Percentiles rank a stretch among this genome's conserved stretches.
Evolutionary conservation across 1,140 invertebrate species (phyloP).

Genomic region (Probaryconus sp.): DNA sequence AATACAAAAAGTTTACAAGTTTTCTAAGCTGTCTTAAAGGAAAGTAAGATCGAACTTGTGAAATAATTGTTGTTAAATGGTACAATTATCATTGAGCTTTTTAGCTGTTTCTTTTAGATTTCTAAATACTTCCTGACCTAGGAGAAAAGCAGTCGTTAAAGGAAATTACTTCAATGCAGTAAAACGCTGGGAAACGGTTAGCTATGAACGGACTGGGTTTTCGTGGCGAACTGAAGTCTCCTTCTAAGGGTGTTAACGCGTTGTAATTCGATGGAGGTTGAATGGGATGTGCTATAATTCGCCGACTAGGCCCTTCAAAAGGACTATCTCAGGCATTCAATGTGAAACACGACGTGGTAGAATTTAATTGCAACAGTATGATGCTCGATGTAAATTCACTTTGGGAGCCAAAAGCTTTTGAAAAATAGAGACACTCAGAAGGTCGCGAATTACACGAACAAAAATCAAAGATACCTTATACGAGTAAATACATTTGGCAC

Average conservation of each 20-base stretch:
- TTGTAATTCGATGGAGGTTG: slow-evolving; percentile 52
- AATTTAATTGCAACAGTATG: slow-evolving; percentile 50
- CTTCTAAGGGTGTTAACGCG: slow-evolving; percentile 55
- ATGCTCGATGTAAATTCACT: slow-evolving; percentile 35
- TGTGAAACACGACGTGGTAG: slow-evolving; percentile 38
- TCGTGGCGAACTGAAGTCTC: slow-evolving; percentile 49
- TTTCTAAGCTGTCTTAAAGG: background rate
- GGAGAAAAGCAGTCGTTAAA: slow-evolving; percentile 57
- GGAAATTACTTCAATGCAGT: slow-evolving; percentile 49
- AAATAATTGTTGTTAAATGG: slow-evolving; percentile 57
- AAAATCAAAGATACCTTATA: slow-evolving; percentile 46
- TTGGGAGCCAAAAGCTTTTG: slow-evolving; percentile 1
- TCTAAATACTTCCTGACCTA: slow-evolving; percentile 60
- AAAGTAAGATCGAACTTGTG: slow-evolving; percentile 27
- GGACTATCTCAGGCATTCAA: slow-evolving; percentile 32
- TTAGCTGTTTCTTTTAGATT: slow-evolving; percentile 58
- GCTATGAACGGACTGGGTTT: slow-evolving; percentile 49
- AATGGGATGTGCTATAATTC: slow-evolving; percentile 50
- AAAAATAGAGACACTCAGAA: slow-evolving; percentile 22
- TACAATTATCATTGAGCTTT: slow-evolving; percentile 48
- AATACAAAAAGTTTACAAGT: no score
- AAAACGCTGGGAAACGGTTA: slow-evolving; percentile 42
- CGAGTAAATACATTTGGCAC: slow-evolving; percentile 49
- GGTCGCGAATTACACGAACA: slow-evolving; percentile 24
- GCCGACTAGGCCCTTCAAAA: slow-evolving; percentile 38